phyloP scores from a whole-genome alignment of 2,797 vertebrate genomes.

The Sarcophilus harrisii region DNA sequence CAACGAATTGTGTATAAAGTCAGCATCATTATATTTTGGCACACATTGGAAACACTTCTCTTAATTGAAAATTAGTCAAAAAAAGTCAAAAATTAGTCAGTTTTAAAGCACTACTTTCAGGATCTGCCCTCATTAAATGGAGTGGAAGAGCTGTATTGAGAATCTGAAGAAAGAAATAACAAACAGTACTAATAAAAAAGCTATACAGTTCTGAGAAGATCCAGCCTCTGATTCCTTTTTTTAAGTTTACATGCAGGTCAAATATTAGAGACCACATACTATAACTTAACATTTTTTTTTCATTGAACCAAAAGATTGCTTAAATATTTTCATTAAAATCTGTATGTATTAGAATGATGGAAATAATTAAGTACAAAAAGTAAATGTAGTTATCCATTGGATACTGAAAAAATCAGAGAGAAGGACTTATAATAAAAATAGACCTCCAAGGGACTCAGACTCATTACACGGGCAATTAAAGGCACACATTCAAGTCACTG shows the following conservation, averaged over 20 bases:
- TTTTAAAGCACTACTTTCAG: conserved; percentile 32
- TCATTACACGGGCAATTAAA: conserved; percentile 61
- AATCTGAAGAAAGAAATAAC: conserved; percentile 39
- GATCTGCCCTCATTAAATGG: conserved; percentile 37
- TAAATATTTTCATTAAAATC: conserved; percentile 74
- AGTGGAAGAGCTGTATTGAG: conserved; percentile 24
- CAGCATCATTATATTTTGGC: conserved; percentile 61
- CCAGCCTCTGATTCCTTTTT: not conserved
- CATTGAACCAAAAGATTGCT: conserved; percentile 52
- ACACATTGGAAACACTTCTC: conserved; percentile 27
- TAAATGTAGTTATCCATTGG: conserved; percentile 51
- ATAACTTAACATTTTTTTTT: not conserved
- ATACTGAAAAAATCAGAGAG: conserved; percentile 58
- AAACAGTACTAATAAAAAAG: not conserved
- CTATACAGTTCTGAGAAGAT: not conserved
- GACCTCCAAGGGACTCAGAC: conserved; percentile 63
- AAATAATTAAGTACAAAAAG: conserved; percentile 75
- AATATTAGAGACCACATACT: conserved; percentile 56
- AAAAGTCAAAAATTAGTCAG: conserved; percentile 58
- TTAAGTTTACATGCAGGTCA: conserved; percentile 16
- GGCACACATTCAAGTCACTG: conserved; percentile 45
- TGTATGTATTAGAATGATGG: conserved; percentile 57
- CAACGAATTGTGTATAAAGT: conserved; percentile 25
- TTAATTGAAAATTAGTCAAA: conserved; percentile 61
- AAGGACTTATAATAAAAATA: conserved; percentile 69